phyloP scores from a whole-genome alignment of 92 coral and sea anemone genomes.

The Parazoanthus atlanticus region DNA sequence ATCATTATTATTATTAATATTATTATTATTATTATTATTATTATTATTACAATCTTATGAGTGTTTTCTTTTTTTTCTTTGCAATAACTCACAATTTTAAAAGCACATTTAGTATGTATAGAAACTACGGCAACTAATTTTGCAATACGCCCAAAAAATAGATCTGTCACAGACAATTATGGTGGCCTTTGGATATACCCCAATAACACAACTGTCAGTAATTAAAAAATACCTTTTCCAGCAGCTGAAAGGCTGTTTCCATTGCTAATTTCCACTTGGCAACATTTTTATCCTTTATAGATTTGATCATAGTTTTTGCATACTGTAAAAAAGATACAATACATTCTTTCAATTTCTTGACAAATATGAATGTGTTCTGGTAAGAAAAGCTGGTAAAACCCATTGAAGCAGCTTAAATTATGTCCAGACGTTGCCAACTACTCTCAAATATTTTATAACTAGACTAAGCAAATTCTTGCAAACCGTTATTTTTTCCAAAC shows the following conservation, averaged over 20 bases:
- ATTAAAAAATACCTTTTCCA: conserved; percentile 38
- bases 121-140: neutral
- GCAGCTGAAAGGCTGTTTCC: conserved; percentile 73
- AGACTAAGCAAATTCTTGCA: too few species aligned
- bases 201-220: neutral
- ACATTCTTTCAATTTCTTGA: neutral
- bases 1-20: too few species aligned
- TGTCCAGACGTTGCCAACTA: too few species aligned
- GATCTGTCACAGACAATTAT: too few species aligned
- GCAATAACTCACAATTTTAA: too few species aligned
- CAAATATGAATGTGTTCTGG: neutral
- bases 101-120: too few species aligned
- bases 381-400: neutral
- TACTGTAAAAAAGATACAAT: conserved; percentile 50
- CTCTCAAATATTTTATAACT: too few species aligned
- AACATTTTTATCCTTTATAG: conserved; percentile 63
- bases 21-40: too few species aligned
- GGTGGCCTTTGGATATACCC: neutral
- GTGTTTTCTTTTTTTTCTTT: too few species aligned
- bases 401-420: neutral
- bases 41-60: too few species aligned
- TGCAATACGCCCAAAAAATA: neutral
- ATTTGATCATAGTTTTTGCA: conserved; percentile 64
- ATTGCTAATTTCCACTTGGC: conserved; percentile 82
- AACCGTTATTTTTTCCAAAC: too few species aligned